These are phyloP conservation scores for Helleia helle DNA, from an alignment of 2,888 invertebrate genomes.

Conservation along the genomic window DNA sequence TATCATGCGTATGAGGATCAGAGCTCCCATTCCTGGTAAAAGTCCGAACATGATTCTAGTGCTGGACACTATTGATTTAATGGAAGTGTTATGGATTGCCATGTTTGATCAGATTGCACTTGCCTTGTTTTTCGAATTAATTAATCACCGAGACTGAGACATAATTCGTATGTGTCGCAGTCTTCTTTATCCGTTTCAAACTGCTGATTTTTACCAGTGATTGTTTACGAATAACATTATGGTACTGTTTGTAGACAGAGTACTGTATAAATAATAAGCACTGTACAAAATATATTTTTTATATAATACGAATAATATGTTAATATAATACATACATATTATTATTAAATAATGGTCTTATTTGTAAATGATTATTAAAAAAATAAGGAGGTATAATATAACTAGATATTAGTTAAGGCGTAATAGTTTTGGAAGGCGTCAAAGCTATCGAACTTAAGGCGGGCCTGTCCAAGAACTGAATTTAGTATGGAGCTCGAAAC, in stretches of 20 bases:
- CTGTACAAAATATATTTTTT: no score
- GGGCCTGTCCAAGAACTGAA: no score
- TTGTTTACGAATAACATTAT: background rate
- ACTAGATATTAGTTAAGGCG: no score
- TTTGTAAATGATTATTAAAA: no score
- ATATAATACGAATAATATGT: no score
- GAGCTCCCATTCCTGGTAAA: conserved; percentile 77
- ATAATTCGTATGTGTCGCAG: background rate
- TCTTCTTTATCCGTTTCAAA: background rate
- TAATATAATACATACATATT: no score
- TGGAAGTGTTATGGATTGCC: conserved; percentile 36
- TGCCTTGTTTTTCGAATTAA: background rate
- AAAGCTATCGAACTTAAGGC: no score
- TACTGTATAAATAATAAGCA: no score
- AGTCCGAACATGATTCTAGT: conserved; percentile 78
- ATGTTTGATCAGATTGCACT: conserved; percentile 24
- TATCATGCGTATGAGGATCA: conserved; percentile 77
- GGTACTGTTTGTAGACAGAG: background rate
- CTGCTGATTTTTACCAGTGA: background rate
- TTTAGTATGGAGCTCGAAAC: no score
- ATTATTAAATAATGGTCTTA: no score
- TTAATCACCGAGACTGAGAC: background rate
- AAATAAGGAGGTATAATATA: no score
- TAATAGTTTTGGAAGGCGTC: no score
- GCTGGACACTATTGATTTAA: conserved; percentile 67